Conservation (phyloP, 1,140 invertebrate genomes). For the Steinernema feltiae region DNA sequence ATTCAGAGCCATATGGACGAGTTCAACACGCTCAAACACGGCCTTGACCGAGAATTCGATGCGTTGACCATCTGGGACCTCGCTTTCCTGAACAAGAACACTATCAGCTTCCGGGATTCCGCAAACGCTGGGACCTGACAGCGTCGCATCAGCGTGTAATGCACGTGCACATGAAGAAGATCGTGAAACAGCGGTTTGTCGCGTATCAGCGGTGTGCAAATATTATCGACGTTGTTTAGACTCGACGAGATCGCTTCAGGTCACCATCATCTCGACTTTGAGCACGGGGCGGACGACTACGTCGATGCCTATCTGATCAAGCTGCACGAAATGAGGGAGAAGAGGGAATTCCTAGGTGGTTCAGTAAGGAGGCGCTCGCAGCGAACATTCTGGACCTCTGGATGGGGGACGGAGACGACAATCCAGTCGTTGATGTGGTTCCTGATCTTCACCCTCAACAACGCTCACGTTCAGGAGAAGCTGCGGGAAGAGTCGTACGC, state of each 20-base stretch:
- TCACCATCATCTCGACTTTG: slow-evolving; percentile 55
- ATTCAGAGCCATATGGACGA: background rate
- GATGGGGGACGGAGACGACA: slow-evolving; percentile 32
- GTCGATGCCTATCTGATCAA: slow-evolving; percentile 62
- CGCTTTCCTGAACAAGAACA: background rate
- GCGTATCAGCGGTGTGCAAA: slow-evolving; percentile 9
- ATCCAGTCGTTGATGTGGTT: slow-evolving; percentile 13
- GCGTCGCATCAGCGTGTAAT: slow-evolving; percentile 26
- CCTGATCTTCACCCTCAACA: background rate
- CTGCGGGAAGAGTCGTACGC: slow-evolving; percentile 17
- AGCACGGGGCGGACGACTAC: slow-evolving; percentile 58
- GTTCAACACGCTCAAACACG: background rate
- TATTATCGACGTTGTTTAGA: background rate
- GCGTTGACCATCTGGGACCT: slow-evolving; percentile 7
- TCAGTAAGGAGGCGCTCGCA: slow-evolving; percentile 22
- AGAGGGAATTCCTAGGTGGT: background rate
- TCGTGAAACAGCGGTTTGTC: slow-evolving; percentile 21
- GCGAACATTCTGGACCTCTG: slow-evolving; percentile 22
- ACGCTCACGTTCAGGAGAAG: slow-evolving; percentile 15
- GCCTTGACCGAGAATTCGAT: background rate
- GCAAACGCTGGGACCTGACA: background rate
- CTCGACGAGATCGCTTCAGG: slow-evolving; percentile 45
- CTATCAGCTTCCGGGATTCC: background rate
- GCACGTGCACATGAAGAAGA: slow-evolving; percentile 36
- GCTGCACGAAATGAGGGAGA: slow-evolving; percentile 47